A percentile compares a stretch with the other conserved stretches of the same genome.
Conservation (phyloP, 1,140 invertebrate species). For the Drosophila ogumai region DNA sequence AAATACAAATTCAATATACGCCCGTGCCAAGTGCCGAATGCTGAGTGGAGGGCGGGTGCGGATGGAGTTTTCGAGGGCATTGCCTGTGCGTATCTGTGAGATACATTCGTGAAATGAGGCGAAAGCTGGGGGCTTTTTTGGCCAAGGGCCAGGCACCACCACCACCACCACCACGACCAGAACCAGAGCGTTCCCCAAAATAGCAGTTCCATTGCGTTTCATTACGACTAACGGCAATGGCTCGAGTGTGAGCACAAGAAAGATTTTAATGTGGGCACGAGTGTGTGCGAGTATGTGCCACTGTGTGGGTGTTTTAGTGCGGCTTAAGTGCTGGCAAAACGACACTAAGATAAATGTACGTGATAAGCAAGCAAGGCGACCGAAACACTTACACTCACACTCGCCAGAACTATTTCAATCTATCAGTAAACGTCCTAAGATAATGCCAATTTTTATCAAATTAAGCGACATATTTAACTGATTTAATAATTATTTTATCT, state of each 20-base stretch:
- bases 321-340: conserved; percentile 79
- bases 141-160: conserved; percentile 43
- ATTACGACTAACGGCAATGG: conserved; percentile 76
- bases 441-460: neutral
- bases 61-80: conserved; percentile 8
- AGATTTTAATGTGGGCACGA: conserved; percentile 48
- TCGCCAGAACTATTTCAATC: neutral
- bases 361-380: conserved; percentile 50
- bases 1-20: conserved; percentile 82
- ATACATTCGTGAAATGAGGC: conserved; percentile 47
- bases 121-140: conserved; percentile 20
- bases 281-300: conserved; percentile 12
- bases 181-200: conserved; percentile 29
- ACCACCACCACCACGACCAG: neutral
- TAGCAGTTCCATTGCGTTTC: conserved; percentile 78
- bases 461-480: neutral
- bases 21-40: conserved; percentile 41
- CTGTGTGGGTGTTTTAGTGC: conserved; percentile 67
- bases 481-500: neutral
- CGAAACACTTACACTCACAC: conserved; percentile 31
- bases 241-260: conserved; percentile 45
- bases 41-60: neutral
- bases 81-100: conserved; percentile 33
- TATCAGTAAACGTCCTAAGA: neutral
- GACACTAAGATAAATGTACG: conserved; percentile 83